A percentile compares a stretch with the other conserved stretches of the same genome.
Conservation (phyloP, 2,888 invertebrate species). For the Seira musarum region DNA sequence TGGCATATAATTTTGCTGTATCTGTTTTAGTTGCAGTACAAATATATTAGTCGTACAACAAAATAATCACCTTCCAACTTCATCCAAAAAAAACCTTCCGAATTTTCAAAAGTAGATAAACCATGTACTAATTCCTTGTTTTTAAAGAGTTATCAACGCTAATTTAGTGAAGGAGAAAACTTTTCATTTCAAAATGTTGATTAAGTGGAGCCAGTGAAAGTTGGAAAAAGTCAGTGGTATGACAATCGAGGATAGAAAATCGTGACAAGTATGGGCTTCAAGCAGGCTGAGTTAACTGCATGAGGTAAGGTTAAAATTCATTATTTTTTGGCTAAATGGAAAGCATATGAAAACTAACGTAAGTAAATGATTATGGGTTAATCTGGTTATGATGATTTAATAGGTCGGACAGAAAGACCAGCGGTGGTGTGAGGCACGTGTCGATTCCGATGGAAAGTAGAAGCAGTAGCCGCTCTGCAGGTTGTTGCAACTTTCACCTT, state of each 20-base stretch:
- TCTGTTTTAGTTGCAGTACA: too few relatives aligned
- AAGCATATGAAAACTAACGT: not conserved
- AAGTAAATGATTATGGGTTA: not conserved
- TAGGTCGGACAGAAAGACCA: not conserved
- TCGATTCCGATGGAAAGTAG: constrained; percentile 35
- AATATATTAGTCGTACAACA: too few relatives aligned
- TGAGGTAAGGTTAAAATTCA: too few relatives aligned
- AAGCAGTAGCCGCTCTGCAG: constrained; percentile 35
- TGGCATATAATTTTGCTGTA: not conserved
- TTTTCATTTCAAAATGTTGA: not conserved
- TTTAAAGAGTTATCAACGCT: not conserved
- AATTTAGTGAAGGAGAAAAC: not conserved
- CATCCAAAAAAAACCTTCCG: too few relatives aligned
- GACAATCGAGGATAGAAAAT: too few relatives aligned
- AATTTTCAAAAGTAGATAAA: too few relatives aligned
- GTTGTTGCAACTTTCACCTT: constrained; percentile 12
- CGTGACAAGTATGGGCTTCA: too few relatives aligned
- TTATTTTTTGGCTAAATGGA: too few relatives aligned
- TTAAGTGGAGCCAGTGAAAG: too few relatives aligned
- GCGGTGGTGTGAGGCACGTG: constrained; percentile 43
- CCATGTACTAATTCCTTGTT: too few relatives aligned
- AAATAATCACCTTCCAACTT: too few relatives aligned
- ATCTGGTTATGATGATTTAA: not conserved
- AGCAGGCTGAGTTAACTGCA: too few relatives aligned
- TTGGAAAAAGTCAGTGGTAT: not conserved